These are phyloP conservation scores for Ernsta delagoae DNA, from an alignment of 2,888 invertebrate species.

Conservation along the genomic window DNA sequence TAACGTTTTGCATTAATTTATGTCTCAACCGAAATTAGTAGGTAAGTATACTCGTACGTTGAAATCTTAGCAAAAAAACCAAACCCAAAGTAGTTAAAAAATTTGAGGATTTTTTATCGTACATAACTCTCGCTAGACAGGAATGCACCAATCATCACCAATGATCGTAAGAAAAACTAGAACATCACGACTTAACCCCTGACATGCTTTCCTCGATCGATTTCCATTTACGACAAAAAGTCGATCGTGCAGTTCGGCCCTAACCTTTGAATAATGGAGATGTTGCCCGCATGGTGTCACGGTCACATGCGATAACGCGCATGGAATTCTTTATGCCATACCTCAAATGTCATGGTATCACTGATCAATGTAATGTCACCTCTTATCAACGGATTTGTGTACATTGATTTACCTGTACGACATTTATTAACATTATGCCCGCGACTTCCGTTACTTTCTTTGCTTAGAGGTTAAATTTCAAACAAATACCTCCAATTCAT, in stretches of 20 bases:
- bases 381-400: constrained; percentile 9
- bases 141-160: too few relatives aligned
- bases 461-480: too few relatives aligned
- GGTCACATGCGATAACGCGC: constrained; percentile 63
- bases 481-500: too few relatives aligned
- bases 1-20: too few relatives aligned
- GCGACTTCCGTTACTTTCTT: neutral
- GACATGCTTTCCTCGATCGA: neutral
- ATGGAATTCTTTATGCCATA: constrained; percentile 52
- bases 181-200: constrained; percentile 2
- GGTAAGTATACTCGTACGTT: too few relatives aligned
- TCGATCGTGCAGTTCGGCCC: constrained; percentile 14
- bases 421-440: neutral
- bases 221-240: constrained; percentile 18
- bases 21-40: too few relatives aligned
- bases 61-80: too few relatives aligned
- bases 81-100: too few relatives aligned
- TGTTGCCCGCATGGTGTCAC: constrained; percentile 60
- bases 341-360: constrained; percentile 31
- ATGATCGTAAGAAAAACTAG: too few relatives aligned
- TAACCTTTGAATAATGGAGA: constrained; percentile 54
- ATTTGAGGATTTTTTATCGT: too few relatives aligned
- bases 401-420: neutral
- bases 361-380: constrained; percentile 7
- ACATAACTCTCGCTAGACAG: too few relatives aligned